A percentile compares a stretch with the other conserved stretches of the same genome.
Conservation (phyloP, 1,140 invertebrate genomes). For the Xylocopa sonorina region DNA sequence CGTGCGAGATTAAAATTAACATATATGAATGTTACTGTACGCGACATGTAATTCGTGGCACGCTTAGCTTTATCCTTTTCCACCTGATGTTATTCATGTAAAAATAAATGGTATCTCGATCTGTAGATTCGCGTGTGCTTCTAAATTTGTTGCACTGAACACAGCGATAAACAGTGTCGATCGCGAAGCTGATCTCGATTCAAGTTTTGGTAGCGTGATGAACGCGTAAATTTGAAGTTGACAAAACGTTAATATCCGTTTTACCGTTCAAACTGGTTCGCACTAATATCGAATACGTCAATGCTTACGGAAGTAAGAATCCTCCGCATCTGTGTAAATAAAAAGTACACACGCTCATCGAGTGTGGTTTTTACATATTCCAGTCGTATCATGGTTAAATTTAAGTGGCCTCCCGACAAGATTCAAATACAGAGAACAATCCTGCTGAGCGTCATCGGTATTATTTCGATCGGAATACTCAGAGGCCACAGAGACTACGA, state of each 20-base stretch:
- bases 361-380: background rate
- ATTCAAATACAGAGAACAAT: constrained; percentile 56
- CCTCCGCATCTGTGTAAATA: background rate
- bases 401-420: constrained; percentile 31
- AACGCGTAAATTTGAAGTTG: background rate
- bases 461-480: constrained; percentile 60
- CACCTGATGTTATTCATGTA: background rate
- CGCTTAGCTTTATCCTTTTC: background rate
- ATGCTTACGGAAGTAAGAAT: background rate
- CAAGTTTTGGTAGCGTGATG: background rate
- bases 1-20: background rate
- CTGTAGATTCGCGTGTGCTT: background rate
- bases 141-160: constrained; percentile 4
- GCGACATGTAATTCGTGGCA: background rate
- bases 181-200: background rate
- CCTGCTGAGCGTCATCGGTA: constrained; percentile 50
- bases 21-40: background rate
- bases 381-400: constrained; percentile 44
- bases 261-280: too few species aligned
- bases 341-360: too few species aligned
- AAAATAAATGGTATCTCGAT: background rate
- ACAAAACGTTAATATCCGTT: background rate
- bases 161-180: background rate
- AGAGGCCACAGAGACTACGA: constrained; percentile 63
- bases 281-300: too few species aligned